These are phyloP conservation scores for Papilio polytes DNA, from an alignment of 1,140 invertebrate species.

Conservation along the genomic window DNA sequence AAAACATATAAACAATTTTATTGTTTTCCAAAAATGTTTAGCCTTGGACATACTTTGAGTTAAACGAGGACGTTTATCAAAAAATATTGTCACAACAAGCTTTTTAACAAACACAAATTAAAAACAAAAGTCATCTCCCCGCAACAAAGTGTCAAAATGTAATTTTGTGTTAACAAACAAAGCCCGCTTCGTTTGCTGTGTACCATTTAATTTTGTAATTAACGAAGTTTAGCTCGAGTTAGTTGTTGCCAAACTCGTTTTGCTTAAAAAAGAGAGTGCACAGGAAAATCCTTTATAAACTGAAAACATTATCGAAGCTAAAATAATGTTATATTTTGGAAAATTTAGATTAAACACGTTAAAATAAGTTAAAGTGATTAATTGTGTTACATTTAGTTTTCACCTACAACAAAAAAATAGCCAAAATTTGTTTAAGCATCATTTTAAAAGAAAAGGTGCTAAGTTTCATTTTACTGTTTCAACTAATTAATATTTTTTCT, in stretches of 20 bases:
- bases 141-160: conserved; percentile 25
- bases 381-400: not conserved
- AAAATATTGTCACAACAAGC: not conserved
- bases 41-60: not conserved
- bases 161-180: conserved; percentile 29
- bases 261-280: not conserved
- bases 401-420: conserved; percentile 2
- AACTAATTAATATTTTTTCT: not conserved
- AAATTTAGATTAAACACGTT: not conserved
- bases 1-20: too few relatives aligned
- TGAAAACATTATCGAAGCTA: not conserved
- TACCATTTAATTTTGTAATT: conserved; percentile 24
- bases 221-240: conserved; percentile 23
- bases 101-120: conserved; percentile 11
- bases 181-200: conserved; percentile 7
- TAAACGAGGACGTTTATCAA: not conserved
- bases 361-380: not conserved
- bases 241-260: not conserved
- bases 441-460: not conserved
- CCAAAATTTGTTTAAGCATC: not conserved
- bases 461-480: not conserved
- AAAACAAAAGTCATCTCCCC: conserved; percentile 22
- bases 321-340: not conserved
- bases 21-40: not conserved
- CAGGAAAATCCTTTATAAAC: conserved; percentile 1